phyloP scores from a whole-genome alignment of 2,888 invertebrate species.

The Nemotelus pantherinus region DNA sequence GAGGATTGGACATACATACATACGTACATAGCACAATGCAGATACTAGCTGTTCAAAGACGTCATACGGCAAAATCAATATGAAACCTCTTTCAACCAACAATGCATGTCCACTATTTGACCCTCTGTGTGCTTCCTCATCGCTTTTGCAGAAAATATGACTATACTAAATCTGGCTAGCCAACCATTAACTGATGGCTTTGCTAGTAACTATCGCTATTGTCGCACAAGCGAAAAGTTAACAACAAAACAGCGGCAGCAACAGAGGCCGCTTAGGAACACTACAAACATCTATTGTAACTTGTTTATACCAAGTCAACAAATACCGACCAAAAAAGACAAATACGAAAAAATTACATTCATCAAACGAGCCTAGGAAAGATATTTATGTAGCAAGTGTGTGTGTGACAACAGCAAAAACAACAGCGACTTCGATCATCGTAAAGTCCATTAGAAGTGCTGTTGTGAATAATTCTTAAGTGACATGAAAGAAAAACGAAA shows the following conservation, averaged over 20 bases:
- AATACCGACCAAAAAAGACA: not conserved
- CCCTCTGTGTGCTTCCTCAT: no score
- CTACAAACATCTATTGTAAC: conserved; percentile 4
- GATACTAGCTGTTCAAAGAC: not conserved
- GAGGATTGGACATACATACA: not conserved
- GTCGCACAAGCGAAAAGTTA: conserved; percentile 16
- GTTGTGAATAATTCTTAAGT: conserved; percentile 9
- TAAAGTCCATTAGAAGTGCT: conserved; percentile 18
- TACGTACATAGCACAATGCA: not conserved
- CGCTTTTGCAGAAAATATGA: no score
- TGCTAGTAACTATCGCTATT: not conserved
- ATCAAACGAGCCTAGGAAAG: conserved; percentile 24
- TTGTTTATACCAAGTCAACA: not conserved
- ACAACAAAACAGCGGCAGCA: conserved; percentile 22
- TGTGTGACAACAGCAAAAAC: not conserved
- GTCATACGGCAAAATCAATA: conserved; percentile 31
- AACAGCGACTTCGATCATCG: not conserved
- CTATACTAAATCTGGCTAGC: no score
- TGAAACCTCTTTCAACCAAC: conserved; percentile 10
- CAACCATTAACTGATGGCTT: no score
- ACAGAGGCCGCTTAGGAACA: not conserved
- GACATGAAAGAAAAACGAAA: not conserved
- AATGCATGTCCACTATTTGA: conserved; percentile 36
- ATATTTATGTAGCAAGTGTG: not conserved
- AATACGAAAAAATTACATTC: conserved; percentile 23